Conservation (phyloP, 2,113 vertebrate genomes). For the Ailurus styani region DNA sequence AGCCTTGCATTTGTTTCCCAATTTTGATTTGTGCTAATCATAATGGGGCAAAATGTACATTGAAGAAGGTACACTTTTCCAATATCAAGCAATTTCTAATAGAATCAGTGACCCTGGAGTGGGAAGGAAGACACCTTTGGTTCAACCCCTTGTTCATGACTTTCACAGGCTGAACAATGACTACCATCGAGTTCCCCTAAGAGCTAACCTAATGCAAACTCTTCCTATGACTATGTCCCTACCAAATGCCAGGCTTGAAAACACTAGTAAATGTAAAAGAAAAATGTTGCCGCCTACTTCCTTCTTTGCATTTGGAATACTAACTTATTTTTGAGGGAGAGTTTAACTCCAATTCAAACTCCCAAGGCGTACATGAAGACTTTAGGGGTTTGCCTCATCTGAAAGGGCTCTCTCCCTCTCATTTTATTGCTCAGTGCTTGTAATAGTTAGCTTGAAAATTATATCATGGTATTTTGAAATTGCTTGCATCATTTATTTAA, state of each 20-base stretch:
- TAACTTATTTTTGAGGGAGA: background rate
- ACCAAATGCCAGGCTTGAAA: background rate
- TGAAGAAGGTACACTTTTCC: background rate
- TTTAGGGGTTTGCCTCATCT: background rate
- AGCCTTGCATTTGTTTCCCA: background rate
- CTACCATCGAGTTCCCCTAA: too few relatives aligned
- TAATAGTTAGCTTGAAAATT: background rate
- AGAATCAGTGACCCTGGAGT: background rate
- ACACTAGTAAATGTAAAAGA: background rate
- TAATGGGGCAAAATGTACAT: background rate
- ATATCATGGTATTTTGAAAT: background rate
- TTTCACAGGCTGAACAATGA: background rate
- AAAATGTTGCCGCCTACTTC: background rate
- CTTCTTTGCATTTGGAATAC: background rate
- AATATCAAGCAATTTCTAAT: background rate
- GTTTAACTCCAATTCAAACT: background rate
- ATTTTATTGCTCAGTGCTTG: background rate
- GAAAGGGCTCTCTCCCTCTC: background rate
- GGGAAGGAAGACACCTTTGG: background rate
- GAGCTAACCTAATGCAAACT: background rate
- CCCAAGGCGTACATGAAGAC: background rate
- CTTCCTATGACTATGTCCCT: background rate
- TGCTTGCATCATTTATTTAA: background rate
- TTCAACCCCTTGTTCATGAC: background rate
- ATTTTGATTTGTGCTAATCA: background rate